phyloP scores from a whole-genome alignment of 2,888 invertebrate genomes.

The Empis livida region DNA sequence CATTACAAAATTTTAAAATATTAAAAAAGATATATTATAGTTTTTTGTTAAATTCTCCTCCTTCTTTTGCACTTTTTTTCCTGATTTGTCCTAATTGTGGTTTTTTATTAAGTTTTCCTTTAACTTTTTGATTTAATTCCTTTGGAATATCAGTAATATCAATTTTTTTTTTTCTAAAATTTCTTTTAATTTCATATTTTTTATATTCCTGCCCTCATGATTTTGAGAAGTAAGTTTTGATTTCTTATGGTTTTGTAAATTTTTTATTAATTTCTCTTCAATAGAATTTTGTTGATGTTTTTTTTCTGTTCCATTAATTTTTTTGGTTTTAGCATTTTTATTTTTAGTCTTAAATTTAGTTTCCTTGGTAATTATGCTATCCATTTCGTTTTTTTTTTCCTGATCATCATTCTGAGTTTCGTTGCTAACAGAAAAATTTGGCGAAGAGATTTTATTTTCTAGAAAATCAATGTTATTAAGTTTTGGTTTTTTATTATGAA shows the following conservation, averaged over 20 bases:
- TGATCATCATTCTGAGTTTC: background rate
- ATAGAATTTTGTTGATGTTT: no score
- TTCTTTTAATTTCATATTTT: background rate
- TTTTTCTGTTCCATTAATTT: slow-evolving; percentile 6
- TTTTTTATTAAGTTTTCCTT: slow-evolving; percentile 13
- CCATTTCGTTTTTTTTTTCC: background rate
- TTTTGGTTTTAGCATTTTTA: background rate
- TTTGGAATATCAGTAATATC: slow-evolving; percentile 13
- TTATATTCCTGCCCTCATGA: background rate
- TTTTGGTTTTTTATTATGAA: background rate
- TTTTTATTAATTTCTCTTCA: no score
- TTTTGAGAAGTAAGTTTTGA: no score
- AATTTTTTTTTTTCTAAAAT: slow-evolving; percentile 9
- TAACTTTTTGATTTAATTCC: slow-evolving; percentile 19
- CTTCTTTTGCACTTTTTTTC: no score
- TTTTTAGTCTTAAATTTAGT: background rate
- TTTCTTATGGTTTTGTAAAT: background rate
- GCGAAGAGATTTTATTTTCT: background rate
- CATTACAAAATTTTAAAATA: no score
- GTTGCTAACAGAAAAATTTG: no score
- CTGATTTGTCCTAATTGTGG: slow-evolving; percentile 23
- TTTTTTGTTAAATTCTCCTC: no score
- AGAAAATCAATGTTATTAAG: background rate
- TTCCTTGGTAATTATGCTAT: background rate
- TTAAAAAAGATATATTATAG: no score